Percentiles rank a stretch among this genome's conserved stretches.
phyloP scores from a whole-genome alignment of 1,140 invertebrate genomes.

The Lepidostoma basale region DNA sequence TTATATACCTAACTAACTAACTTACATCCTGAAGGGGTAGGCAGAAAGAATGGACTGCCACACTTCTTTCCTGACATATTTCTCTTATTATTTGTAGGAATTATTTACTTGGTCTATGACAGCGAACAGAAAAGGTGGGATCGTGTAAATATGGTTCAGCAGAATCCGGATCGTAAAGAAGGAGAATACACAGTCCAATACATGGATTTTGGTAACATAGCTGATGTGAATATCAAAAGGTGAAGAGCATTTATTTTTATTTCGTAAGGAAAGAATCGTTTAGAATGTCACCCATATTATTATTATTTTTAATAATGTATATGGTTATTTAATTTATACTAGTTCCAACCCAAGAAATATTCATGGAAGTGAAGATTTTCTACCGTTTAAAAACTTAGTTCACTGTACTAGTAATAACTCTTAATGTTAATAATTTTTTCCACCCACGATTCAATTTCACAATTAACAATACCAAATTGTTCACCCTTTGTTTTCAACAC shows the following conservation, averaged over 20 bases:
- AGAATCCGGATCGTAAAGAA: constrained; percentile 41
- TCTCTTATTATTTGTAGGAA: not conserved
- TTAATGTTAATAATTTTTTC: not conserved
- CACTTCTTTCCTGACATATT: too few relatives aligned
- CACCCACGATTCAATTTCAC: not conserved
- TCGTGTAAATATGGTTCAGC: not conserved
- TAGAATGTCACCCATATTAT: not conserved
- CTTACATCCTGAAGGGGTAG: too few relatives aligned
- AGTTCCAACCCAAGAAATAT: too few relatives aligned
- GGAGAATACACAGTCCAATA: constrained; percentile 42
- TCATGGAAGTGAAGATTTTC: too few relatives aligned
- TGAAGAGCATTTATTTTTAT: too few relatives aligned
- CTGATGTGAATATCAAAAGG: not conserved
- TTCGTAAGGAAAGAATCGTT: too few relatives aligned
- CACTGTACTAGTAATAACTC: not conserved
- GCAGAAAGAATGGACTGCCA: too few relatives aligned
- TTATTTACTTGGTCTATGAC: not conserved
- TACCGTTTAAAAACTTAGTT: too few relatives aligned
- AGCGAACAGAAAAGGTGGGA: not conserved
- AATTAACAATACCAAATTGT: too few relatives aligned
- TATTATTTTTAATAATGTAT: not conserved
- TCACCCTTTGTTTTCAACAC: too few relatives aligned
- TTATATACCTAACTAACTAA: not conserved
- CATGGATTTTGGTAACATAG: constrained; percentile 16
- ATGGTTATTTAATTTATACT: not conserved